phyloP scores from a whole-genome alignment of 2,113 vertebrate genomes.

The Laterallus jamaicensis region DNA sequence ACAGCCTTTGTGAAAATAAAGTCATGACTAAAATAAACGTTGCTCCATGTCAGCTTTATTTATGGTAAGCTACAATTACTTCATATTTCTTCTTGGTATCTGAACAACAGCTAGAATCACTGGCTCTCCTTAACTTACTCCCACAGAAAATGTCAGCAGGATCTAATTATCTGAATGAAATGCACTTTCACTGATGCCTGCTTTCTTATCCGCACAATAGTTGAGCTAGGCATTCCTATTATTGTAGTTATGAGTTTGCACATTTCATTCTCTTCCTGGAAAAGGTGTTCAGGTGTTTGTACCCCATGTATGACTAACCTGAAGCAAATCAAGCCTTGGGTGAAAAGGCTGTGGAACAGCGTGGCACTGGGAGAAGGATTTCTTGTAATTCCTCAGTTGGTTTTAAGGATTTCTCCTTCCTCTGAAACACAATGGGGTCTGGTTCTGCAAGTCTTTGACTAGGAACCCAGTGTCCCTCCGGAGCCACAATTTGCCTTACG shows the following conservation, averaged over 20 bases:
- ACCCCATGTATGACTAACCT: neutral
- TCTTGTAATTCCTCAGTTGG: neutral
- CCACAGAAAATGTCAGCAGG: slow-evolving; percentile 53
- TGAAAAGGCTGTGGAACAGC: neutral
- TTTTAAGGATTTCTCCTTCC: neutral
- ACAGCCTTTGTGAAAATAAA: neutral
- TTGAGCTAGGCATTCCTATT: neutral
- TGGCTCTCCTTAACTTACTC: slow-evolving; percentile 27
- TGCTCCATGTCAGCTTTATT: slow-evolving; percentile 12
- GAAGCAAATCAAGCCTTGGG: neutral
- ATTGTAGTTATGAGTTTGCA: slow-evolving; percentile 12
- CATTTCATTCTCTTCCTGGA: slow-evolving; percentile 10
- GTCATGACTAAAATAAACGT: neutral
- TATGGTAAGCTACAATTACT: slow-evolving; percentile 25
- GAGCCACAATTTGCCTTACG: neutral
- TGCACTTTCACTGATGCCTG: slow-evolving; percentile 15
- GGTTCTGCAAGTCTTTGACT: neutral
- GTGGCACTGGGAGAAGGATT: neutral
- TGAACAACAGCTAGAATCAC: slow-evolving; percentile 25
- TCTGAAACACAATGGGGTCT: neutral
- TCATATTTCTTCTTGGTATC: neutral
- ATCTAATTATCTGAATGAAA: slow-evolving; percentile 56
- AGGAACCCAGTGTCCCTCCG: neutral
- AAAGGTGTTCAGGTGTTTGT: neutral
- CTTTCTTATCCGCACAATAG: slow-evolving; percentile 31